Evolutionary conservation across 2,888 invertebrate species (phyloP), one percentile per base, ranked within the genome.

Genomic region (Apomyelois bistriatella): DNA sequence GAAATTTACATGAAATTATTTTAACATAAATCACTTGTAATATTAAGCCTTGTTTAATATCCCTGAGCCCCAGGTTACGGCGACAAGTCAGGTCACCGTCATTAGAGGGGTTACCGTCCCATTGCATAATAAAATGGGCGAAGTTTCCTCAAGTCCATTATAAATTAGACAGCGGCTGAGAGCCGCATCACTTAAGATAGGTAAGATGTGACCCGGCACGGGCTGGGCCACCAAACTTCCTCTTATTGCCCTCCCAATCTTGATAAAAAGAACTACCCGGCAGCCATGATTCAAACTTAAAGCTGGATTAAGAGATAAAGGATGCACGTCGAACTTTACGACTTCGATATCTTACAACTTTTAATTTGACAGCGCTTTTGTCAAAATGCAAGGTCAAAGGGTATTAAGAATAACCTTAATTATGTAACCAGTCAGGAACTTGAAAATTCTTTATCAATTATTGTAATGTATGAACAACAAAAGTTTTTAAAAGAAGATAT

Each of bases 81-180:
- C 80, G 74, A 73, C 72, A 76, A 87, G 84, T 82, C 81, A 83
- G 85, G 85, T 85, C 82, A 78, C 68, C 79, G 82, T 89, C 89
- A 85, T 89, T 90, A 90, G 85, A 84, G 82, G 83, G 87, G 86
- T 83, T 85, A 83, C 88, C 85, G 76, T 82, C 85, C 85, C 89
- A 88, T 86, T 88, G 88, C 89, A 89, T 90, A 89, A 89, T 90
- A 90, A 90, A 90, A 90, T 90, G 89, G 85, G 74, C 84, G 70
- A 90, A 90, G 88, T 89, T 90, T 87, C 81, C 87, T 78, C 82
- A 89, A 90, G 89, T 88, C 90, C 89, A 90, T 89, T 90, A 90
- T 89, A 89, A 90, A 90, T 90, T 89, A 90, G 89, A 89, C 89
- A 85, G 82, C 82, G 86, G 85, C 74, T 74, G 74, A 87, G 85